Percentiles rank a stretch among this genome's conserved stretches.
phyloP scores from a whole-genome alignment of 2,888 invertebrate genomes.

The Gymnoscelis rufifasciata region DNA sequence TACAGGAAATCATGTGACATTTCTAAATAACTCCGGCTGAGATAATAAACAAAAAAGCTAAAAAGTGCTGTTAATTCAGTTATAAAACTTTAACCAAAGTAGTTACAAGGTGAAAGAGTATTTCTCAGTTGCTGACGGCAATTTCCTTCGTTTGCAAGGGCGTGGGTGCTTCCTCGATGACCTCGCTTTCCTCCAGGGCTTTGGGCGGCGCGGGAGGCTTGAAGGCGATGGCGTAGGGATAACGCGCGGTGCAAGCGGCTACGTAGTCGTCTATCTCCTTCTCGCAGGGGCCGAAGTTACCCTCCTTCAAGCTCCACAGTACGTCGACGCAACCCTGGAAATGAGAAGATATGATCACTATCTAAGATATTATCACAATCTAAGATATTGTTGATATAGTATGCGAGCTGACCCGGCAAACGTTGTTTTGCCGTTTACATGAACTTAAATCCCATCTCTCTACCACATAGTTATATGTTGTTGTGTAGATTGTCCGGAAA shows the following conservation, averaged over 20 bases:
- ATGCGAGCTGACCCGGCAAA: too few species aligned
- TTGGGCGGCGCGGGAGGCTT: conserved; percentile 47
- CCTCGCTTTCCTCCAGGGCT: conserved; percentile 21
- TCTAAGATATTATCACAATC: too few species aligned
- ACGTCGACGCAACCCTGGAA: conserved; percentile 90
- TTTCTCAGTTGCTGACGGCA: conserved; percentile 46
- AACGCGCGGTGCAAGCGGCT: conserved; percentile 84
- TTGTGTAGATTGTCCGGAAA: too few species aligned
- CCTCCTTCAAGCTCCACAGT: conserved; percentile 85
- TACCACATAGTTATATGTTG: too few species aligned
- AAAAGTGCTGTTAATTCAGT: too few species aligned
- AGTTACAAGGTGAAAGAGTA: conserved; percentile 19
- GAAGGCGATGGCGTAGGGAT: conserved; percentile 90
- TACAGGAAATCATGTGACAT: too few species aligned
- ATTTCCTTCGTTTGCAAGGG: conserved; percentile 41
- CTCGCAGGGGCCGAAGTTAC: conserved; percentile 89
- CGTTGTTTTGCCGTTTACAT: too few species aligned
- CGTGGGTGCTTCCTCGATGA: conserved; percentile 22
- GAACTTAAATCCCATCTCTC: too few species aligned
- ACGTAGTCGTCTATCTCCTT: conserved; percentile 84
- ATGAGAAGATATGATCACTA: too few species aligned
- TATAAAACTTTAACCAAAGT: conserved; percentile 8
- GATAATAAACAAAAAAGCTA: too few species aligned
- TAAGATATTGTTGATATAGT: too few species aligned
- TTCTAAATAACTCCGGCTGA: too few species aligned